Base-by-base conservation (phyloP, 2,888 invertebrate genomes). In the Xestobium rufovillosum region DNA sequence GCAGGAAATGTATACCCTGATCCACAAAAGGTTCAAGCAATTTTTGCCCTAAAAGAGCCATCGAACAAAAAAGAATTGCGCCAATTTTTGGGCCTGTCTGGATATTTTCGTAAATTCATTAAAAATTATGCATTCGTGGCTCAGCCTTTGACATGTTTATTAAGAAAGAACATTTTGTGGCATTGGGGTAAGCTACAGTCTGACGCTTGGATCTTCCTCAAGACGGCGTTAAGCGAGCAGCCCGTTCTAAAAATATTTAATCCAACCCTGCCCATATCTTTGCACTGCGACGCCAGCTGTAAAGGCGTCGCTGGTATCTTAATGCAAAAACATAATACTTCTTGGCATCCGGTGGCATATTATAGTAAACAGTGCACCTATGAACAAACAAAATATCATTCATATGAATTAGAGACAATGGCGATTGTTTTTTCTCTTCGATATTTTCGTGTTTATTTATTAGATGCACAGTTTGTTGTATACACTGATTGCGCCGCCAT, bases 341-440 rank as follows among this genome's bases (percentile, higher is more conserved):
- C 6, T n/a, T n/a, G n/a, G 23, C 23, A 19, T n/a, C 6, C n/a
- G 23, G 23, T 19, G 6, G 23, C 23, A 8, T 19, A 19, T n/a
- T 19, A 8, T n/a, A 19, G 23, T n/a, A 19, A 19, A n/a, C 23
- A 19, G n/a, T 8, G 6, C 23, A 8, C 23, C n/a, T n/a, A 8
- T 19, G 23, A 19, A 19, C 23, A 19, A 19, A 19, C 6, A n/a
- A 8, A 19, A 6, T 19, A 19, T 19, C 23, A 19, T 19, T 19
- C 23, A n/a, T 19, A 19, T 19, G 23, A 19, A n/a, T 19, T 19
- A n/a, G 23, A 19, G 23, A 19, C 23, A n/a, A 8, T 19, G 23
- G 23, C 23, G 6, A n/a, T 19, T 19, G 23, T 19, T n/a, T n/a
- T 19, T 8, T 6, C 23, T 19, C 23, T 19, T 8, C 23, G 23